Evolutionary conservation across 1,140 invertebrate genomes (phyloP), one percentile per base, ranked within the genome.

Genomic region (Bacillus rossius): DNA sequence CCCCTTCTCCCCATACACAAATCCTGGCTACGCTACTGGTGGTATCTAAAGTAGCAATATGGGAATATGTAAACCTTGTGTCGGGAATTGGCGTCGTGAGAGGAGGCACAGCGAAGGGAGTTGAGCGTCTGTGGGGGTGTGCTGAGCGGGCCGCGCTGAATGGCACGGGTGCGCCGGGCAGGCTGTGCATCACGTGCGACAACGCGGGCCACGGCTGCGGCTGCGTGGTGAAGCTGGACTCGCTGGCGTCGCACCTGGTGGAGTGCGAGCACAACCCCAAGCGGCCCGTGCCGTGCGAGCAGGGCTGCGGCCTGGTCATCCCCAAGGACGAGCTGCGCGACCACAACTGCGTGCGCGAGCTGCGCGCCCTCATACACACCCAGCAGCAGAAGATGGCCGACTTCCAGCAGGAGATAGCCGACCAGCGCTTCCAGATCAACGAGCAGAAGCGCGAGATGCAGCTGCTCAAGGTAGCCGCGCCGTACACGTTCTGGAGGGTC

Each of bases 251-350:
- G 22, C 95, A 98, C 77, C 73, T 96, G 60, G 86, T 89, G 69
- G 93, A 96, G 75, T 97, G 95, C 79, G 89, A 93, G 73, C 89
- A 86, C 68, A 98, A 97, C 76, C 95, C 95, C 3, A 96, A 96
- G 73, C 83, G 92, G 70, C 94, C 93, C 16, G 87, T 95, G 60
- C 85, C 87, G 22, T 98, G 95, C 74, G 92, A 96, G 65, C 85
- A 89, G 68, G 94, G 94, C 4, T 98, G 95, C 73, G 93, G 92
- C 40, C 78, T 96, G 20, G 86, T 96, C 51, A 91, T 97, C 66
- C 94, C 94, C 22, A 97, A 96, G 77, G 94, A 97, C 77, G 93
- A 97, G 74, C 71, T 96, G 0, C 91, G 91, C 72, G 89, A 94
- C 65, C 95, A 98, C 69, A 96, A 97, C 69, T 98, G 95, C 73